A percentile compares a stretch with the other conserved stretches of the same genome.
Evolutionary conservation across 2,888 invertebrate genomes (phyloP).

Genomic region (Pristionchus arcanus): DNA sequence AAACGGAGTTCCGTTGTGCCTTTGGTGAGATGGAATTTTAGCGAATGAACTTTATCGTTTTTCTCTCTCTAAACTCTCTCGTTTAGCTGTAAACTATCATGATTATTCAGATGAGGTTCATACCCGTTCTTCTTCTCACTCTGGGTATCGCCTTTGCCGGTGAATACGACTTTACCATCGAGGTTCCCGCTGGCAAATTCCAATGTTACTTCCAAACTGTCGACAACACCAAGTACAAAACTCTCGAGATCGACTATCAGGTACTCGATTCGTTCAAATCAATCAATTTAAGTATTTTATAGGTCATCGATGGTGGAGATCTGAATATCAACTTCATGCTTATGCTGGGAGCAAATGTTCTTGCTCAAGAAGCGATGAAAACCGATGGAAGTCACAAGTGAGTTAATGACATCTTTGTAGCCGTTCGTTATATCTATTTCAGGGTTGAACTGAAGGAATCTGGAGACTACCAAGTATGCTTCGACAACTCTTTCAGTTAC

Average conservation of each 20-base stretch:
- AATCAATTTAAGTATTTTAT: constrained; percentile 52
- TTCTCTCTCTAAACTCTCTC: not conserved
- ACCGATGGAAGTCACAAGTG: constrained; percentile 80
- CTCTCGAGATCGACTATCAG: constrained; percentile 84
- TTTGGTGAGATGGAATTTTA: constrained; percentile 46
- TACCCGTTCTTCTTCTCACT: not conserved
- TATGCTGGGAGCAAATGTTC: constrained; percentile 81
- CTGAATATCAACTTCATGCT: constrained; percentile 89
- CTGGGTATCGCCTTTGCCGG: constrained; percentile 53
- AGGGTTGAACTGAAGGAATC: constrained; percentile 76
- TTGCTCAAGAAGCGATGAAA: constrained; percentile 79
- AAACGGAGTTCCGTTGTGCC: too few species aligned
- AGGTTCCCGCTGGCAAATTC: constrained; percentile 74
- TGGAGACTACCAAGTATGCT: constrained; percentile 90
- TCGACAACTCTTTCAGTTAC: constrained; percentile 90
- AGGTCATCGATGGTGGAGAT: constrained; percentile 91
- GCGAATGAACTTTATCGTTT: not conserved
- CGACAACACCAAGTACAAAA: constrained; percentile 69
- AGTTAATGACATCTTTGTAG: not conserved
- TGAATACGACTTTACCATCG: constrained; percentile 77
- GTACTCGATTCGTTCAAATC: constrained; percentile 77
- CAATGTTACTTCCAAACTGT: constrained; percentile 78
- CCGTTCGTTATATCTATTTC: not conserved
- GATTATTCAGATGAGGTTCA: constrained; percentile 38
- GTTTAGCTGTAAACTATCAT: not conserved